Conservation (phyloP, 2,797 vertebrate genomes). For the Percopsis omiscomaycus region DNA sequence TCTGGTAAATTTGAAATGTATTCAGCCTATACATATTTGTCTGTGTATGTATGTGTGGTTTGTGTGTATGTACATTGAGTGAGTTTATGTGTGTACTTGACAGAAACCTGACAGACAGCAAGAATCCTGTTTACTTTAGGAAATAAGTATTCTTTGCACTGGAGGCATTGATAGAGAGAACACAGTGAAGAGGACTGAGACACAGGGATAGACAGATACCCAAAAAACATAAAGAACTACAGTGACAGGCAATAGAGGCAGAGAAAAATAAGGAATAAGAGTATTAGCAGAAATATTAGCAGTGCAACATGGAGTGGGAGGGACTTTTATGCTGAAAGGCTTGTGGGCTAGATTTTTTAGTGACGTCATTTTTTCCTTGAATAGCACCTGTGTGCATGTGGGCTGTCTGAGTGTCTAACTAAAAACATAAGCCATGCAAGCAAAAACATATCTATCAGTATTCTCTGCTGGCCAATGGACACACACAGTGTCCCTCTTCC, state of each 20-base stretch:
- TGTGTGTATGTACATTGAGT: background rate
- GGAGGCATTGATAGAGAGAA: conserved; percentile 33
- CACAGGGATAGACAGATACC: background rate
- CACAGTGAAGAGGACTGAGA: background rate
- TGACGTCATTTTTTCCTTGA: conserved; percentile 84
- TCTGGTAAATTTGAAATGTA: conserved; percentile 16
- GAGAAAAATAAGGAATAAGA: conserved; percentile 15
- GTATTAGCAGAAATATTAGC: conserved; percentile 51
- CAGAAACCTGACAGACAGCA: background rate
- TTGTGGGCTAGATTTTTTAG: conserved; percentile 66
- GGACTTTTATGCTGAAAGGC: conserved; percentile 71
- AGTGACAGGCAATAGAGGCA: conserved; percentile 16
- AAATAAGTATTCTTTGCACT: no score
- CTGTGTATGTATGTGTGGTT: conserved; percentile 4
- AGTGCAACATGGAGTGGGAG: conserved; percentile 68
- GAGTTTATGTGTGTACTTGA: background rate
- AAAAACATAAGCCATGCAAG: conserved; percentile 78
- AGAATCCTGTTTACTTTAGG: background rate
- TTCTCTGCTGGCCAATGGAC: conserved; percentile 66
- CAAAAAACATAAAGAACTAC: conserved; percentile 1
- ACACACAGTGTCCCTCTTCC: conserved; percentile 43
- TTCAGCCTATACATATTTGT: conserved; percentile 17
- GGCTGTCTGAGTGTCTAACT: conserved; percentile 77
- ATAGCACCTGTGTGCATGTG: conserved; percentile 81
- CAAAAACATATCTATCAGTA: conserved; percentile 76